phyloP scores from a whole-genome alignment of 1,140 invertebrate genomes.

The Chionoecetes opilio region DNA sequence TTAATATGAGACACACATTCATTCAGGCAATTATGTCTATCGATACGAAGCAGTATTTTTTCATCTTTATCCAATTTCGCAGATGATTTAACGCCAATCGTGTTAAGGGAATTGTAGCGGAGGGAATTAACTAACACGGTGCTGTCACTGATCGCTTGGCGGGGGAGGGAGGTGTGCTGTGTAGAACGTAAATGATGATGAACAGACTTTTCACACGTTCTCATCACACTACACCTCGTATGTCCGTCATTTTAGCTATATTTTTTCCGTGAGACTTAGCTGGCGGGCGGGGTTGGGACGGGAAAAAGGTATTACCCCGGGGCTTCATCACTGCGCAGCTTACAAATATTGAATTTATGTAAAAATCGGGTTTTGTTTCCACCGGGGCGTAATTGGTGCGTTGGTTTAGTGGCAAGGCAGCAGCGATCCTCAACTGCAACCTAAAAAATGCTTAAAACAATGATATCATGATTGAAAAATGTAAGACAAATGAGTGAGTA shows the following conservation, averaged over 20 bases:
- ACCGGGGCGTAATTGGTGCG: not conserved
- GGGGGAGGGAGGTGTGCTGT: not conserved
- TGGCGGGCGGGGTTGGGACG: not conserved
- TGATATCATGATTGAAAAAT: too few relatives aligned
- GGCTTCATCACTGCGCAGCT: not conserved
- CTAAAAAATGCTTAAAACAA: constrained; percentile 1
- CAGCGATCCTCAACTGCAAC: not conserved
- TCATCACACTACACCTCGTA: not conserved
- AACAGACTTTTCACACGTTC: not conserved
- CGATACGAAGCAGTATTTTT: too few relatives aligned
- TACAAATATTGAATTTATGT: constrained; percentile 31
- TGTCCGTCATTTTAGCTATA: not conserved
- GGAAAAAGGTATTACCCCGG: constrained; percentile 4
- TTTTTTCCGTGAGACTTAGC: not conserved
- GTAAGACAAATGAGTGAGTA: too few relatives aligned
- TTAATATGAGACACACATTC: too few relatives aligned
- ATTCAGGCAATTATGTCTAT: too few relatives aligned
- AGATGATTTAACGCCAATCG: too few relatives aligned
- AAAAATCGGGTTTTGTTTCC: not conserved
- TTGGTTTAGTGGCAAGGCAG: not conserved
- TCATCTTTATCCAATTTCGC: too few relatives aligned
- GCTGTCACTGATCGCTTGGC: not conserved
- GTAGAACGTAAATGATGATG: not conserved
- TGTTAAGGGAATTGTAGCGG: too few relatives aligned
- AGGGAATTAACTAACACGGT: not conserved